These are phyloP conservation scores for Styela plicata DNA, from an alignment of 23 tunicate genomes.

Conservation along the genomic window DNA sequence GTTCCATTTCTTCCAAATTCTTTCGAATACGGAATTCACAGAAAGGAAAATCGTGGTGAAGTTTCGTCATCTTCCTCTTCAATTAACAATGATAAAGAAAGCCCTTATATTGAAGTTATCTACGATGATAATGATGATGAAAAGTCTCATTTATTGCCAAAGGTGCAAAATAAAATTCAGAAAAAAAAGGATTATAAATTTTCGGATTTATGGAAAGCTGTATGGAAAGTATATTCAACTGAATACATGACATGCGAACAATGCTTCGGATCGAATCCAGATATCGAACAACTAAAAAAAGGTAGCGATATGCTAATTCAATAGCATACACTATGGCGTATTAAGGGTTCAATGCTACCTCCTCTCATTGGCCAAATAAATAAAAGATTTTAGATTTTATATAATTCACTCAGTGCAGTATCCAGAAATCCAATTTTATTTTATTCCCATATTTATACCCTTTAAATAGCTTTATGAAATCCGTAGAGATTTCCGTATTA, in stretches of 20 bases:
- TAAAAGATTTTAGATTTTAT: too few species aligned
- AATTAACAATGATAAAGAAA: neutral
- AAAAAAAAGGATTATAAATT: slow-evolving; percentile 20
- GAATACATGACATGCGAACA: slow-evolving; percentile 54
- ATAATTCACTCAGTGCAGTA: too few species aligned
- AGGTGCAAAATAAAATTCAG: neutral
- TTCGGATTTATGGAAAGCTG: slow-evolving; percentile 36
- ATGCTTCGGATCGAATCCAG: slow-evolving; percentile 36
- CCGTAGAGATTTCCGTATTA: too few species aligned
- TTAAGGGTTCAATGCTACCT: too few species aligned
- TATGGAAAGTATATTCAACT: slow-evolving; percentile 66
- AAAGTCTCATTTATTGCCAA: neutral
- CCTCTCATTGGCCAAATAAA: too few species aligned
- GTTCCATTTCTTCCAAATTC: slow-evolving; percentile 57
- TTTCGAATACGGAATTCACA: neutral
- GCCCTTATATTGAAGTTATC: neutral
- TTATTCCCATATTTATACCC: too few species aligned
- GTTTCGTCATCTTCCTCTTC: neutral
- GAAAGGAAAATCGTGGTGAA: neutral
- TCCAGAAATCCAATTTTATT: too few species aligned
- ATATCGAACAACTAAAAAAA: neutral
- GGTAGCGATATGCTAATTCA: too few species aligned
- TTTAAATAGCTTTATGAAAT: too few species aligned
- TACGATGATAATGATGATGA: neutral
- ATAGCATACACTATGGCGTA: too few species aligned